These are phyloP conservation scores for Heliconius congener DNA, from an alignment of 1,140 invertebrate species.

Conservation along the genomic window DNA sequence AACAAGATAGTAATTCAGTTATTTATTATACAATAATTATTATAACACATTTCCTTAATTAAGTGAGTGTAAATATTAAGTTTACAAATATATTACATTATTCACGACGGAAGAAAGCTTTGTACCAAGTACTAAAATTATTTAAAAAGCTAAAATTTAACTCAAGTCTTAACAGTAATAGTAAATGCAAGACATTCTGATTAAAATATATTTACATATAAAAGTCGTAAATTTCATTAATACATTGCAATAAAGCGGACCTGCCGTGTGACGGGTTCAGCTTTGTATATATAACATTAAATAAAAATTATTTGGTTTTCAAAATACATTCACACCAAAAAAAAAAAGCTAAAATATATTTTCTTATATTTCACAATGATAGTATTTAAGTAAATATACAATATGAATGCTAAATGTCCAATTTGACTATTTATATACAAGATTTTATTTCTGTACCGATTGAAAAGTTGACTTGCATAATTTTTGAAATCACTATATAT, in stretches of 20 bases:
- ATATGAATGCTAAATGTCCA: not conserved
- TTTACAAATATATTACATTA: constrained; percentile 8
- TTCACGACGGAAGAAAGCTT: not conserved
- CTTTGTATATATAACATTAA: not conserved
- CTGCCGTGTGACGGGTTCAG: constrained; percentile 12
- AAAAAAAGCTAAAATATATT: not conserved
- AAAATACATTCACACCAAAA: not conserved
- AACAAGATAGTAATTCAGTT: not conserved
- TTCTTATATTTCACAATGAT: not conserved
- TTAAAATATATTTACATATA: not conserved
- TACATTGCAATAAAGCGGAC: constrained; percentile 10
- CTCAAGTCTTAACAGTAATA: not conserved
- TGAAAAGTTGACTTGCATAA: too few relatives aligned
- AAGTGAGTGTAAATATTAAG: not conserved
- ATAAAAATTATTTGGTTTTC: not conserved
- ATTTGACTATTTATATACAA: too few relatives aligned
- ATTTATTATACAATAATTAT: constrained; percentile 24
- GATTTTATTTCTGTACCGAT: too few relatives aligned
- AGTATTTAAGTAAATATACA: not conserved
- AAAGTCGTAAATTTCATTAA: not conserved
- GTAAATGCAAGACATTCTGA: not conserved
- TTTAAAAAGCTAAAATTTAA: not conserved
- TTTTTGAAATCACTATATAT: too few relatives aligned
- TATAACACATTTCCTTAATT: constrained; percentile 15
- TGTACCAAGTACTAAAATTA: constrained; percentile 7